A percentile compares a stretch with the other conserved stretches of the same genome.
These are phyloP conservation scores for Andricus quercusramuli DNA, from an alignment of 2,888 invertebrate genomes.

Conservation along the genomic window DNA sequence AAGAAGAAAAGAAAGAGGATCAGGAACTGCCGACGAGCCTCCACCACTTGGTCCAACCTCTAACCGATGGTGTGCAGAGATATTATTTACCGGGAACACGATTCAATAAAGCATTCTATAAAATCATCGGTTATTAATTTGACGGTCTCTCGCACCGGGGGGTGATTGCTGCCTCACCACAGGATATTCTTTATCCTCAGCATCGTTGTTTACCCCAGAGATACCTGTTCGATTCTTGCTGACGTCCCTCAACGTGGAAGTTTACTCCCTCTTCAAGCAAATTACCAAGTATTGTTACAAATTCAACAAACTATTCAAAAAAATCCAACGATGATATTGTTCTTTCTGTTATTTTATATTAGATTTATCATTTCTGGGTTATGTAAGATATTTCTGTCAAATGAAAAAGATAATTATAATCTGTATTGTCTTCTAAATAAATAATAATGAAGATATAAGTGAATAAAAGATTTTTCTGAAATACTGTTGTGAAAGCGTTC, in stretches of 20 bases:
- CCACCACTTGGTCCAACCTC: constrained; percentile 43
- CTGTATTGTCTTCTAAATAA: not conserved
- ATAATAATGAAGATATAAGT: not conserved
- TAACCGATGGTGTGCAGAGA: constrained; percentile 63
- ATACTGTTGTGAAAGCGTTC: no score
- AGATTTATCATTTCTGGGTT: not conserved
- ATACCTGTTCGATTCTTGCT: constrained; percentile 17
- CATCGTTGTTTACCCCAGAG: constrained; percentile 52
- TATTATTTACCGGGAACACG: constrained; percentile 71
- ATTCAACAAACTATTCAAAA: not conserved
- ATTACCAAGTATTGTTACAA: constrained; percentile 13
- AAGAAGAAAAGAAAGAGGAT: constrained; percentile 30
- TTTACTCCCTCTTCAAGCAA: not conserved
- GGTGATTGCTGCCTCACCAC: constrained; percentile 68
- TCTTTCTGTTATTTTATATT: not conserved
- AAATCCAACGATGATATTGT: not conserved
- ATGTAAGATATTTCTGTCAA: no score
- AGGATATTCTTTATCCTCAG: constrained; percentile 66
- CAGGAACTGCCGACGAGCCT: constrained; percentile 46
- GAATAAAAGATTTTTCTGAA: no score
- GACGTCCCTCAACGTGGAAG: constrained; percentile 11
- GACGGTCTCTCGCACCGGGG: constrained; percentile 72
- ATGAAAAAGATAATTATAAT: not conserved
- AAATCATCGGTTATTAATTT: constrained; percentile 78
- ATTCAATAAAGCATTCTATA: constrained; percentile 75